Base-by-base conservation (phyloP, 2,888 invertebrate species). In the Polyommatus icarus region DNA sequence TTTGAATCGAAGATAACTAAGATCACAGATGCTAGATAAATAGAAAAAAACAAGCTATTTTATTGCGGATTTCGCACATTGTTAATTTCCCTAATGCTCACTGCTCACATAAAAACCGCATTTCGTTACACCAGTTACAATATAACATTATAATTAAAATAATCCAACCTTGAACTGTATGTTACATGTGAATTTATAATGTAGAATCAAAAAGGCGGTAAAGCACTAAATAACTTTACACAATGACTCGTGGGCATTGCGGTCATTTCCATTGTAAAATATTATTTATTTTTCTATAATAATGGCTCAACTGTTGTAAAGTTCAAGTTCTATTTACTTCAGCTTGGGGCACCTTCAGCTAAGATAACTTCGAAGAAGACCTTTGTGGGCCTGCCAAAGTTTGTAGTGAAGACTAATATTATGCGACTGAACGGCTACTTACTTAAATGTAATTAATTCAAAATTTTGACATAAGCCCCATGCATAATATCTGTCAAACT, bases 131-230 rank as follows among this genome's bases (percentile, higher is more conserved):
- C 59, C 24, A 29, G 24, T 67, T 67, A 67, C 67, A 10, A 1
- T 67, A 67, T 67, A 15, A 67, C 67, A 67, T 67, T 67, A 15
- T 67, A 29, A 67, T 67, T 67, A 67, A 67, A 67, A 67, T 67
- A 67, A 67, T 67, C 67, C 67, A 67, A 67, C 67, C 67, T 67
- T 67, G 67, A 67, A 67, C 29, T 67, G 67, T 15, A 67, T 67
- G 29, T 67, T 15, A 29, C 29, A 67, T 67, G 15, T 67, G 67
- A 67, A 67, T 15, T 32, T 67, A 18, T 67, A 32, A 29, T 32
- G 67, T 32, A 18, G 12, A 32, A 20, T 29, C 15, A 67, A 15
- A 67, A 67, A 32, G 29, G 67, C 29, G 29, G 67, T 12, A 67
- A 24, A 29, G 10, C 61, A 29, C 29, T 18, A 24, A 67, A 67